Evolutionary conservation across 2,888 invertebrate genomes (phyloP).

Genomic region (Siphonodentalium dalli): DNA sequence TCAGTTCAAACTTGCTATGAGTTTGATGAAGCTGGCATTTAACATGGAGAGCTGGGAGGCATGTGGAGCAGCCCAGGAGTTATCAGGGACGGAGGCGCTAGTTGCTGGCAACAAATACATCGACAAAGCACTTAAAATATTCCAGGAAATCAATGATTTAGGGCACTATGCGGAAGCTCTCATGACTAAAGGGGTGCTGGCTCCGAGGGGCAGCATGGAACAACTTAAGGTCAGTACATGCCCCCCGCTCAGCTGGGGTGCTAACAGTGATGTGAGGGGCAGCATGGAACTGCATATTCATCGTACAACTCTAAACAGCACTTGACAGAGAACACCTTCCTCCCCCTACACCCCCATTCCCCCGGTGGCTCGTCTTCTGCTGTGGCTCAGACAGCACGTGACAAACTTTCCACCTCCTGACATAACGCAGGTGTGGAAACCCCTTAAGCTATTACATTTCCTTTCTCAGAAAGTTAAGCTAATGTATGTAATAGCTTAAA

Average conservation of each 20-base stretch:
- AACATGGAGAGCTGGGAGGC: slow-evolving; percentile 64
- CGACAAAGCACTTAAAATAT: slow-evolving; percentile 59
- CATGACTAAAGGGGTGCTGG: slow-evolving; percentile 64
- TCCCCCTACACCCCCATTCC: no score
- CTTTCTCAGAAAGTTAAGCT: no score
- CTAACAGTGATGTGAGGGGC: no score
- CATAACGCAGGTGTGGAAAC: no score
- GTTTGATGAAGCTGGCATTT: slow-evolving; percentile 62
- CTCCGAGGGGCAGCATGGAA: slow-evolving; percentile 58
- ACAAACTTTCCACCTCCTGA: no score
- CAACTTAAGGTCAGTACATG: slow-evolving; percentile 53
- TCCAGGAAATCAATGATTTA: slow-evolving; percentile 61
- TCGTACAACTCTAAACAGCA: no score
- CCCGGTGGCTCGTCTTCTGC: no score
- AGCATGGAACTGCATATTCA: no score
- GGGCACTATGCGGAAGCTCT: slow-evolving; percentile 63
- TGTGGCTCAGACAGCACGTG: no score
- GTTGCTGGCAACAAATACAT: slow-evolving; percentile 60
- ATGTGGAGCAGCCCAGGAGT: slow-evolving; percentile 54
- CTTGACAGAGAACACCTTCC: no score
- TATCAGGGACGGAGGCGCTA: slow-evolving; percentile 54
- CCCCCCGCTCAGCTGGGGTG: neutral
- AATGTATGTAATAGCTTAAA: no score
- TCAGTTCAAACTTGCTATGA: slow-evolving; percentile 61
- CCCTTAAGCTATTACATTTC: no score